These are phyloP conservation scores for Tonatia bakeri DNA, from an alignment of 2,113 vertebrate genomes.

Conservation along the genomic window DNA sequence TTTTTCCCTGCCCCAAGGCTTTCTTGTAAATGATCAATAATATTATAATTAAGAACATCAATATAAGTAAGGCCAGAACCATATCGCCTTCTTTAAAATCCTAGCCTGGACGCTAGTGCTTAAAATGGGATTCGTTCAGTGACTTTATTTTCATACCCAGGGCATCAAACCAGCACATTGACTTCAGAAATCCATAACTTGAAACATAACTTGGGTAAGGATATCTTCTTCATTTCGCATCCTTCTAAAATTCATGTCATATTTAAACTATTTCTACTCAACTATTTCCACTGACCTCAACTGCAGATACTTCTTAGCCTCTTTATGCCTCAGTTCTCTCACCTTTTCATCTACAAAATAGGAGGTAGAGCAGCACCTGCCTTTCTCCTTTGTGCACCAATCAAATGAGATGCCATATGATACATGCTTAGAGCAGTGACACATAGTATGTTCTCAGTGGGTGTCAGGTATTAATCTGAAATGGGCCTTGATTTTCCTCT, in stretches of 20 bases:
- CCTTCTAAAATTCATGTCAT: not conserved
- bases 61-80: constrained; percentile 35
- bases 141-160: not conserved
- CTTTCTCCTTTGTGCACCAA: not conserved
- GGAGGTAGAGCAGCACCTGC: not conserved
- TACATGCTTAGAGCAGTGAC: not conserved
- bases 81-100: not conserved
- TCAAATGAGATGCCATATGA: not conserved
- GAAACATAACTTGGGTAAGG: not conserved
- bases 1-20: constrained; percentile 62
- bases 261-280: not conserved
- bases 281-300: not conserved
- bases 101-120: not conserved
- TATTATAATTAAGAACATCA: constrained; percentile 72
- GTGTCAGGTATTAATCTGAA: not conserved
- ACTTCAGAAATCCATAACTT: constrained; percentile 21
- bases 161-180: not conserved
- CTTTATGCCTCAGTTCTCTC: not conserved
- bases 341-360: not conserved
- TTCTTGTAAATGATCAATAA: constrained; percentile 67
- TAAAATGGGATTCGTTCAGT: constrained; percentile 24
- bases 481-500: not conserved
- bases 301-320: not conserved
- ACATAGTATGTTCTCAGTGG: not conserved
- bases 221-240: not conserved